Evolutionary conservation across 2,113 vertebrate species (phyloP), one percentile per base, ranked within the genome.

Genomic region (Brachypteracias leptosomus): DNA sequence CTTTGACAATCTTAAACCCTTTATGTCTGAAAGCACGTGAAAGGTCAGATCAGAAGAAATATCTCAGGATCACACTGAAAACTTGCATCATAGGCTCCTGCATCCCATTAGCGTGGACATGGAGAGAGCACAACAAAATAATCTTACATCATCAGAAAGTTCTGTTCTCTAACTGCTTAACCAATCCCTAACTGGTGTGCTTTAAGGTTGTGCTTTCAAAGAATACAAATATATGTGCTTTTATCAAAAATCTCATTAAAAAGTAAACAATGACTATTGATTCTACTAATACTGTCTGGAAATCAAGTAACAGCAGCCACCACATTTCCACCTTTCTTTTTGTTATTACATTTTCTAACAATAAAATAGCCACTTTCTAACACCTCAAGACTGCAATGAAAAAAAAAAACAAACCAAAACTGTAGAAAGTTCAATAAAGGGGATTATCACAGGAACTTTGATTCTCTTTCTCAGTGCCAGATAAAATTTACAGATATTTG

Each of bases 171-270:
- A 59, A 49, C 42, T n/a, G 21, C 26, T 59, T 70, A 62, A 59
- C 51, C 44, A 49, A 0, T 3, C 21, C 0, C 2, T 46, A 66
- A 28, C 35, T 57, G 28, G 47, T 40, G 31, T 59, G 67, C 38
- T 59, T 63, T 77, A 55, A 86, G 26, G 63, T 1, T 85, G 40
- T 36, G 72, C 52, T 88, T 92, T 83, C 57, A 77, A 90, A 51
- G 52, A 79, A 93, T 1, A 84, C 79, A 68, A 88, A 89, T 21
- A 35, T 44, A 52, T 2, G 5, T 35, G 24, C 26, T 70, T 26
- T 94, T 91, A 90, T 59, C 33, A 90, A 90, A 88, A 90, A 74
- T 62, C 26, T 84, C 42, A 77, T 68, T 85, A 62, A 89, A 84
- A 57, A 87, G 47, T 78, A 85, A 96, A 83, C 44, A 80, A 20